These are phyloP conservation scores for Syngnathus floridae DNA, from an alignment of 2,113 vertebrate genomes.

Conservation along the genomic window DNA sequence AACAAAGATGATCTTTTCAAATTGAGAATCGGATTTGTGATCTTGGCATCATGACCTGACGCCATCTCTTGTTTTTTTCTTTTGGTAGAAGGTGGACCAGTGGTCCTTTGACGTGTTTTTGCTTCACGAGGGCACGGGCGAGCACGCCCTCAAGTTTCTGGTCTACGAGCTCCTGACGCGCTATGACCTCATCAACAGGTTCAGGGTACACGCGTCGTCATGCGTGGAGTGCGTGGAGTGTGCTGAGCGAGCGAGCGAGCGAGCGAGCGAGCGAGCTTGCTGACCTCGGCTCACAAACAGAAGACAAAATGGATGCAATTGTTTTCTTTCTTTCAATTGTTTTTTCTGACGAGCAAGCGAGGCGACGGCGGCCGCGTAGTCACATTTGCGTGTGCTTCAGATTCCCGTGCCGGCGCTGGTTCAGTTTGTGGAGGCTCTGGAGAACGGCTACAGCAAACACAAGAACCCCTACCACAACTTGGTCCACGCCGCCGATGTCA, in stretches of 20 bases:
- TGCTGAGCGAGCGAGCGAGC: too few species aligned
- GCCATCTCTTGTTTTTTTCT: neutral
- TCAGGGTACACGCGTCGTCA: constrained; percentile 76
- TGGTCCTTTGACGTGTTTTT: constrained; percentile 96
- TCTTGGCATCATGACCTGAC: too few species aligned
- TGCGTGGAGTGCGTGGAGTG: neutral
- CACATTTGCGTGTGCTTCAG: constrained; percentile 52
- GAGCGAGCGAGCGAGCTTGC: too few species aligned
- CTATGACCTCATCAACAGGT: constrained; percentile 96
- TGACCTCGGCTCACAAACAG: too few species aligned
- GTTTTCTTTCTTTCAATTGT: too few species aligned
- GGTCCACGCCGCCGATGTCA: constrained; percentile 94
- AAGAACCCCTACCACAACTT: constrained; percentile 98
- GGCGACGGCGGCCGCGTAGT: neutral
- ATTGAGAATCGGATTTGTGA: too few species aligned
- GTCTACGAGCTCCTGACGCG: constrained; percentile 96
- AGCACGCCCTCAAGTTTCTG: constrained; percentile 96
- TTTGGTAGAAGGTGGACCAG: constrained; percentile 85
- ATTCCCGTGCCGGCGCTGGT: constrained; percentile 91
- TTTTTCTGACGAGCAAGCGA: neutral
- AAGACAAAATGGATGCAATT: too few species aligned
- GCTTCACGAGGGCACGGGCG: constrained; percentile 88
- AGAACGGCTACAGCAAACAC: constrained; percentile 95
- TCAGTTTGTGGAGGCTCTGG: constrained; percentile 91
- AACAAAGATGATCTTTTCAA: constrained; percentile 6